Evolutionary conservation across 2,888 invertebrate genomes (phyloP).

Genomic region (Coronaproctus castanopsis): DNA sequence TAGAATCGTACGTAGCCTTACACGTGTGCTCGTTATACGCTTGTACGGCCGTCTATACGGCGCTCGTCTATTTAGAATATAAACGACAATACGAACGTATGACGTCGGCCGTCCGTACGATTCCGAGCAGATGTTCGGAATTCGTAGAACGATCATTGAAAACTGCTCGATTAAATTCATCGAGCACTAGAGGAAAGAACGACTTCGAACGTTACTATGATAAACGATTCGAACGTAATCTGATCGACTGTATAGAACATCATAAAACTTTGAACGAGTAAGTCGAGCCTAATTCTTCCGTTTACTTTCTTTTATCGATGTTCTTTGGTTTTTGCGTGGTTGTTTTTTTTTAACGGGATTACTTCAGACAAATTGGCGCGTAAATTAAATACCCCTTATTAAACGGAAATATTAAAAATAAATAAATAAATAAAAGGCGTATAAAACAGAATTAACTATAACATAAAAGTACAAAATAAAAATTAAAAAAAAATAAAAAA

Average conservation of each 20-base stretch:
- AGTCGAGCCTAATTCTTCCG: neutral
- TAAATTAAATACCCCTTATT: no score
- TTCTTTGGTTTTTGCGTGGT: no score
- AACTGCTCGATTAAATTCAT: no score
- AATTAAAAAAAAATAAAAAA: neutral
- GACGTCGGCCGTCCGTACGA: neutral
- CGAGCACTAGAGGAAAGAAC: no score
- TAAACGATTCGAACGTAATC: neutral
- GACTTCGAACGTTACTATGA: no score
- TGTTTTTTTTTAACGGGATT: no score
- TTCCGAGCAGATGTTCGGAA: neutral
- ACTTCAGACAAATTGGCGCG: no score
- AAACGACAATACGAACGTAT: neutral
- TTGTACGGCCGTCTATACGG: neutral
- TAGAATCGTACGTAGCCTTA: neutral
- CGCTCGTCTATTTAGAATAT: neutral
- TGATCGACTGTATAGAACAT: neutral
- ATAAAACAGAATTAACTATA: no score
- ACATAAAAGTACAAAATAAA: no score
- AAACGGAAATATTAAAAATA: no score
- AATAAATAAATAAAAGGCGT: no score
- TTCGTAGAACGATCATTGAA: neutral
- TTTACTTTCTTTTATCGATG: no score
- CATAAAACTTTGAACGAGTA: neutral
- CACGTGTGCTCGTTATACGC: neutral